Evolutionary conservation across 2,113 vertebrate species (phyloP).

Genomic region (Trachemys scripta): DNA sequence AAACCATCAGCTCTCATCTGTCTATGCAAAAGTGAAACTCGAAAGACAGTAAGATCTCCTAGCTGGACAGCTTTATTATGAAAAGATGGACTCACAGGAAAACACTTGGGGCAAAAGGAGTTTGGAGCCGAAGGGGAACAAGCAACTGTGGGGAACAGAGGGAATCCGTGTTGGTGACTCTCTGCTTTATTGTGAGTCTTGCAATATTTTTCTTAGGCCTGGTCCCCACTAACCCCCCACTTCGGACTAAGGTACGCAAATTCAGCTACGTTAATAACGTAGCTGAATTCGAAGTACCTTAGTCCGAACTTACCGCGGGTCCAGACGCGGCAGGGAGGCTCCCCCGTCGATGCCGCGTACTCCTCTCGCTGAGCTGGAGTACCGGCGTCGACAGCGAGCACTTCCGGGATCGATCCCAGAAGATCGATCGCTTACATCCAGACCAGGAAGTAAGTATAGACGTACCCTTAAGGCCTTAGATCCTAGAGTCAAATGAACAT

Average conservation of each 20-base stretch:
- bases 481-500: background rate
- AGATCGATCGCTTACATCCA: too few species aligned
- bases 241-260: too few species aligned
- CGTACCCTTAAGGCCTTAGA: background rate
- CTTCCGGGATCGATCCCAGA: too few species aligned
- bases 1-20: background rate
- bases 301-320: too few species aligned
- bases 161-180: background rate
- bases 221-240: too few species aligned
- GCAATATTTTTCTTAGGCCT: background rate
- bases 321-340: too few species aligned
- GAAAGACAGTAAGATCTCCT: background rate
- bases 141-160: background rate
- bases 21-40: background rate
- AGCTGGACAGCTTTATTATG: background rate
- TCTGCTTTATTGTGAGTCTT: background rate
- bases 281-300: too few species aligned
- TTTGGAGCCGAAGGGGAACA: constrained; percentile 10
- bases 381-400: too few species aligned
- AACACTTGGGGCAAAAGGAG: background rate
- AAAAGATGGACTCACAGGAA: background rate
- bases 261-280: too few species aligned
- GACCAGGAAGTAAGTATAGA: too few species aligned
- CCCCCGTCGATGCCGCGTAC: too few species aligned
- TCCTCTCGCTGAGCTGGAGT: too few species aligned